These are phyloP conservation scores for Nasonia vitripennis DNA, from an alignment of 1,140 invertebrate species.

Conservation along the genomic window DNA sequence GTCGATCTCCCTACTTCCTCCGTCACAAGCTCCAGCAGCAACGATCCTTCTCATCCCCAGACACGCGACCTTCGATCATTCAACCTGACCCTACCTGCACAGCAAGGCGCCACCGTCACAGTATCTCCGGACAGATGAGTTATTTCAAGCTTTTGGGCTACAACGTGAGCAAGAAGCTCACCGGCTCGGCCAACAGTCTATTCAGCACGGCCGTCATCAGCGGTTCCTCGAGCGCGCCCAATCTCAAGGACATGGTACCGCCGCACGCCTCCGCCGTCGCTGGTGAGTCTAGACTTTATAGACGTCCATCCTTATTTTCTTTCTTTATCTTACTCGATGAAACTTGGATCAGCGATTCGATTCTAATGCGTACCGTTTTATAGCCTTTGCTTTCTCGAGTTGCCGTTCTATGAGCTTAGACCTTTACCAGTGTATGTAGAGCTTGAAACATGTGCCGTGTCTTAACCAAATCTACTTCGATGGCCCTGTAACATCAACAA, in stretches of 20 bases:
- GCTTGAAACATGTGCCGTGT: too few relatives aligned
- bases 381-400: too few relatives aligned
- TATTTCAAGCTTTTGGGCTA: constrained; percentile 91
- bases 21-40: constrained; percentile 67
- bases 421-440: too few relatives aligned
- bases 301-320: not conserved
- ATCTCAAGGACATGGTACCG: constrained; percentile 90
- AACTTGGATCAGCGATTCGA: too few relatives aligned
- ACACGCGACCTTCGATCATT: constrained; percentile 75
- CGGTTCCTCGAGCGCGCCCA: constrained; percentile 92
- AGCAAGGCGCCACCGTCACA: constrained; percentile 91
- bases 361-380: too few relatives aligned
- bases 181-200: constrained; percentile 85
- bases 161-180: constrained; percentile 81
- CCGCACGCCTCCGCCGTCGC: constrained; percentile 80
- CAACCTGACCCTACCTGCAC: constrained; percentile 77
- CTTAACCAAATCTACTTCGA: too few relatives aligned
- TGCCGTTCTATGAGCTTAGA: too few relatives aligned
- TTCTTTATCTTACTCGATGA: not conserved
- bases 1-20: constrained; percentile 54
- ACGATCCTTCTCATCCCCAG: constrained; percentile 73
- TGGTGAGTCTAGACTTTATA: constrained; percentile 75
- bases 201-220: constrained; percentile 96
- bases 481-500: too few relatives aligned
- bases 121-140: constrained; percentile 94